Evolutionary conservation across 2,888 invertebrate genomes (phyloP).

Genomic region (Mactromeris polynyma): DNA sequence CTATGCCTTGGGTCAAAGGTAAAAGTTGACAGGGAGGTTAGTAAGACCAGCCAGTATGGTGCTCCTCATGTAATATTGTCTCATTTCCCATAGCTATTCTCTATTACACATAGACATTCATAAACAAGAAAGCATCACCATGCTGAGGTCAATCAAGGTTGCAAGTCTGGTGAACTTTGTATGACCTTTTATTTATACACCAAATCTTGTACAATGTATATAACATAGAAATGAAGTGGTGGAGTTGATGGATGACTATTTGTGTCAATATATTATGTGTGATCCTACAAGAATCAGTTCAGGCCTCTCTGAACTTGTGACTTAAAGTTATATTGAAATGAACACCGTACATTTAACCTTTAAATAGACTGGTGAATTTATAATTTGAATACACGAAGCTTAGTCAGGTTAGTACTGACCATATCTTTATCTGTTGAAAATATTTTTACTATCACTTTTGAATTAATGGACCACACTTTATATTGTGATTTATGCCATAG

Average conservation of each 20-base stretch:
- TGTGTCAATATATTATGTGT: not conserved
- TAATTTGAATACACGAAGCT: not conserved
- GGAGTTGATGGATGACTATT: not conserved
- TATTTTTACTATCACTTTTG: too few relatives aligned
- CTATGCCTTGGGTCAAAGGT: constrained; percentile 17
- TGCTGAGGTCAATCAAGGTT: constrained; percentile 33
- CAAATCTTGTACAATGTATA: not conserved
- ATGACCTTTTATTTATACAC: constrained; percentile 21
- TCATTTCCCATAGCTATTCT: not conserved
- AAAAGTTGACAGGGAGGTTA: constrained; percentile 30
- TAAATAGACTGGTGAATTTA: not conserved
- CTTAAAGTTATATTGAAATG: not conserved
- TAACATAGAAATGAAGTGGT: not conserved
- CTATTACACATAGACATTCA: not conserved
- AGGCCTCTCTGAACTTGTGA: not conserved
- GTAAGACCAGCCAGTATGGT: not conserved
- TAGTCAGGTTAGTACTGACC: not conserved
- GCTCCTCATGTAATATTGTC: constrained; percentile 17
- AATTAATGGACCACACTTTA: too few relatives aligned
- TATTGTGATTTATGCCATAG: too few relatives aligned
- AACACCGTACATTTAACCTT: not conserved
- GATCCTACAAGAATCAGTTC: not conserved
- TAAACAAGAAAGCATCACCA: not conserved
- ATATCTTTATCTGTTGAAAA: not conserved
- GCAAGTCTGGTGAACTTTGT: constrained; percentile 26